Conservation (phyloP, 1,140 invertebrate genomes). For the Brevipalpus yothersi region DNA sequence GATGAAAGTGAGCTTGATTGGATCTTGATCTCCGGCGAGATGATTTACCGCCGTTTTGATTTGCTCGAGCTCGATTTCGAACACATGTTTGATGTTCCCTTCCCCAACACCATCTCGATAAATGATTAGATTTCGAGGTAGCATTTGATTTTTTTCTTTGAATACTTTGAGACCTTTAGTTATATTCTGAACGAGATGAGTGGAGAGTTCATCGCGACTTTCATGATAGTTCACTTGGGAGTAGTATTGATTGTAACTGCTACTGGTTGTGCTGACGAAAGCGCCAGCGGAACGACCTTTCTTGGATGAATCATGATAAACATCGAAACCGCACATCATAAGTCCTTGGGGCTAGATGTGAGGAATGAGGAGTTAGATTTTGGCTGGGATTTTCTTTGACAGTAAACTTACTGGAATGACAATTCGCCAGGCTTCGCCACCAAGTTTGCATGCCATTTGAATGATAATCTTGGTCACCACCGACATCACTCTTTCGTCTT, state of each 20-base stretch:
- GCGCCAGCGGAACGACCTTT: conserved; percentile 19
- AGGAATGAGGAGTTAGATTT: background rate
- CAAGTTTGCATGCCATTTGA: conserved; percentile 33
- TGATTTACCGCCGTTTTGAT: conserved; percentile 2
- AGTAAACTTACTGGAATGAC: conserved; percentile 19
- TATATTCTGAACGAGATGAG: conserved; percentile 20
- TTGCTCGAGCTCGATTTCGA: conserved; percentile 21
- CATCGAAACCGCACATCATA: conserved; percentile 28
- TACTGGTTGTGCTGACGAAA: conserved; percentile 24
- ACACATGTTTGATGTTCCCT: conserved; percentile 21
- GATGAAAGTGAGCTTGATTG: background rate
- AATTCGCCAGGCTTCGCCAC: conserved; percentile 30
- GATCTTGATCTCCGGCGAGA: background rate
- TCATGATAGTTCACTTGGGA: conserved; percentile 21
- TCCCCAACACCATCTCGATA: conserved; percentile 28
- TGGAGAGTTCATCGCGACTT: conserved; percentile 20
- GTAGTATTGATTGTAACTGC: conserved; percentile 45
- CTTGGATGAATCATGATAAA: conserved; percentile 22
- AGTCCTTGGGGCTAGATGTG: conserved; percentile 14
- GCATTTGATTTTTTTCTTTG: conserved; percentile 16
- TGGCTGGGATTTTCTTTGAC: no score
- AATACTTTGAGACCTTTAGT: background rate
- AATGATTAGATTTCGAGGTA: conserved; percentile 22
- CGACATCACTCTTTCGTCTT: conserved; percentile 18
- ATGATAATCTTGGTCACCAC: conserved; percentile 52